phyloP scores from a whole-genome alignment of 2,797 vertebrate species.

The Pangasius macronema region DNA sequence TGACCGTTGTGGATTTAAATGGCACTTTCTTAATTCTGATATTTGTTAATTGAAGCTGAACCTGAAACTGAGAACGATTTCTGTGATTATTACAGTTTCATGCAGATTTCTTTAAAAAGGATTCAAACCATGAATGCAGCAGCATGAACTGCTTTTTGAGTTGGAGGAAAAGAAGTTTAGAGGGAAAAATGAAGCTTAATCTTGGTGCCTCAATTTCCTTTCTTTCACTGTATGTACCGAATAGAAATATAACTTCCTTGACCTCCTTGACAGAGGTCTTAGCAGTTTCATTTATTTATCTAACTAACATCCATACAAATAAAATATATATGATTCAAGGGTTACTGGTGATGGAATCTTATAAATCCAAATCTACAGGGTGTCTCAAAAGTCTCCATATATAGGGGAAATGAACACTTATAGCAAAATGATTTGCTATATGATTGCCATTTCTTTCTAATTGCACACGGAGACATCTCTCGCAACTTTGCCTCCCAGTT shows the following conservation, averaged over 20 bases:
- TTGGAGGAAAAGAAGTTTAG: not conserved
- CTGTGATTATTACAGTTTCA: not conserved
- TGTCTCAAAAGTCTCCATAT: too few species aligned
- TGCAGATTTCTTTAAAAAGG: not conserved
- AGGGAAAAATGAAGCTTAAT: not conserved
- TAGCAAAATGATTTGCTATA: too few species aligned
- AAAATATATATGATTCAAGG: not conserved
- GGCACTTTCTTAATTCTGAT: too few species aligned
- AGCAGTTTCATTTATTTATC: not conserved
- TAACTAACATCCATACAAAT: conserved; percentile 7
- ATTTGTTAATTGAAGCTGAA: too few species aligned
- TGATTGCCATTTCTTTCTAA: too few species aligned
- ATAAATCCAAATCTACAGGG: too few species aligned
- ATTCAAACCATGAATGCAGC: not conserved
- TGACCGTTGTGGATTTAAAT: not conserved
- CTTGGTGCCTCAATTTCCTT: not conserved
- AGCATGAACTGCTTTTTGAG: not conserved
- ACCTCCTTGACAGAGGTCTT: not conserved
- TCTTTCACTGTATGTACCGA: not conserved
- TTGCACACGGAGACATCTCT: too few species aligned
- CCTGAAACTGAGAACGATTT: not conserved
- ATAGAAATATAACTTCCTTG: not conserved
- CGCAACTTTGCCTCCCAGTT: too few species aligned
- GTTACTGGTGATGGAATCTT: not conserved
- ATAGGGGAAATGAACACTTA: too few species aligned